Percentiles rank a stretch among this genome's conserved stretches.
Conservation (phyloP, 2,113 vertebrate genomes). For the Scomber scombrus region DNA sequence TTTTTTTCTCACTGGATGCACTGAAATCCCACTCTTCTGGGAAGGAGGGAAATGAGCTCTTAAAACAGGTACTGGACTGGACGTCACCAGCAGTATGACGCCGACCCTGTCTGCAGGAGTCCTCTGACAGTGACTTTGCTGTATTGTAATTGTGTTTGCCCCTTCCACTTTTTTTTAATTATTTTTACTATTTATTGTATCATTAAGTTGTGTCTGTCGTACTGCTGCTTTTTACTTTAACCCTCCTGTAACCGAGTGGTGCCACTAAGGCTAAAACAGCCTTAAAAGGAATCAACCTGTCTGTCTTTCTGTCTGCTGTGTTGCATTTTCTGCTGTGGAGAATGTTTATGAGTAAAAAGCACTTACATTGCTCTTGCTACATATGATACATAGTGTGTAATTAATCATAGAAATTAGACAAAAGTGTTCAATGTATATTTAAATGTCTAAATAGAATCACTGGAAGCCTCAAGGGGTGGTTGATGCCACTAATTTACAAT, state of each 20-base stretch:
- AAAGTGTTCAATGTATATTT: neutral
- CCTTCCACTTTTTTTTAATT: conserved; percentile 5
- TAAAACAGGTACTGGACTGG: conserved; percentile 59
- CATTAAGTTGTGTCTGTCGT: conserved; percentile 56
- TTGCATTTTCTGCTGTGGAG: conserved; percentile 52
- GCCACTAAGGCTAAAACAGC: conserved; percentile 51
- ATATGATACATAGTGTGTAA: conserved; percentile 42
- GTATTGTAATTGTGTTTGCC: conserved; percentile 31
- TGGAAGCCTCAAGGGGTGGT: conserved; percentile 52
- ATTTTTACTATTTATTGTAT: conserved; percentile 74
- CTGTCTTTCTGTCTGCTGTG: conserved; percentile 78
- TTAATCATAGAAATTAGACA: conserved; percentile 14
- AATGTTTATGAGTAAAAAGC: conserved; percentile 71
- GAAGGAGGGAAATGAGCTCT: conserved; percentile 57
- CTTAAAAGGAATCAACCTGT: conserved; percentile 69
- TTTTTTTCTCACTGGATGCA: conserved; percentile 67
- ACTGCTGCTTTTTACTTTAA: conserved; percentile 72
- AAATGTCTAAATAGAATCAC: conserved; percentile 58
- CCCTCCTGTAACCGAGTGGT: conserved; percentile 44
- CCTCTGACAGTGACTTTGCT: conserved; percentile 50
- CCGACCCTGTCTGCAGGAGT: conserved; percentile 17
- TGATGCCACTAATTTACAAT: conserved; percentile 33
- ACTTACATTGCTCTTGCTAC: conserved; percentile 78
- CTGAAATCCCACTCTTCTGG: conserved; percentile 58
- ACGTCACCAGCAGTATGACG: conserved; percentile 37